Base-by-base conservation (phyloP, 2,113 vertebrate genomes). In the Origma solitaria region DNA sequence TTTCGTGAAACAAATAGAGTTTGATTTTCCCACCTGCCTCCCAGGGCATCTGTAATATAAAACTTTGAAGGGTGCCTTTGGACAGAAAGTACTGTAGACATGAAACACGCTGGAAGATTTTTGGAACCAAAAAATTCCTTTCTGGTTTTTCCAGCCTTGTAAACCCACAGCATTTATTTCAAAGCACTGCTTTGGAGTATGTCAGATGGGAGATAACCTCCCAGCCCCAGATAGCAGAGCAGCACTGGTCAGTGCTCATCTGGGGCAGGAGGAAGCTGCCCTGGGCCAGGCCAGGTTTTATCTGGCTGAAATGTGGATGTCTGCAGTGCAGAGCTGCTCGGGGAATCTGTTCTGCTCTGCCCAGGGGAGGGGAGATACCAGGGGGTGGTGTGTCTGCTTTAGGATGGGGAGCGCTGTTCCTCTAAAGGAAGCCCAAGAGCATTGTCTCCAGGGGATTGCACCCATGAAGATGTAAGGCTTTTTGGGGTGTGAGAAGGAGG, bases 121-220 rank as follows among this genome's bases (percentile, higher is more conserved):
- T 76, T 79, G 57, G 35, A 86, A 57, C 13, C 5, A 76, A 82
- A 82, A 65, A 77, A 77, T n/a, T 66, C 42, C 35, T 64, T 60
- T 66, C 58, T 88, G 56, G 0, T 40, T 91, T 91, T 82, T 82
- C 15, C 75, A 82, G 18, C 5, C 7, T 19, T 27, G 21, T 25
- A 81, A 83, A 38, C 11, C 13, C 61, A 38, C 23, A 50, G 2
- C 12, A 61, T 75, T 92, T 81, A 28, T 22, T 81, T 81, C 30
- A 62, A 47, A 91, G 40, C 28, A 33, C 6, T 58, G 21, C 38
- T 50, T 91, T 81, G 53, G 83, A 31, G 11, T 51, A 6, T 53
- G 42, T 37, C 61, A 76, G 25, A 22, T 10, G 69, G 70, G 75
- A 92, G 86, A 95, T 87, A 75, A 89, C 7, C 38, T 80, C 68